phyloP scores from a whole-genome alignment of 2,113 vertebrate species.

The Lucifuga dentata region DNA sequence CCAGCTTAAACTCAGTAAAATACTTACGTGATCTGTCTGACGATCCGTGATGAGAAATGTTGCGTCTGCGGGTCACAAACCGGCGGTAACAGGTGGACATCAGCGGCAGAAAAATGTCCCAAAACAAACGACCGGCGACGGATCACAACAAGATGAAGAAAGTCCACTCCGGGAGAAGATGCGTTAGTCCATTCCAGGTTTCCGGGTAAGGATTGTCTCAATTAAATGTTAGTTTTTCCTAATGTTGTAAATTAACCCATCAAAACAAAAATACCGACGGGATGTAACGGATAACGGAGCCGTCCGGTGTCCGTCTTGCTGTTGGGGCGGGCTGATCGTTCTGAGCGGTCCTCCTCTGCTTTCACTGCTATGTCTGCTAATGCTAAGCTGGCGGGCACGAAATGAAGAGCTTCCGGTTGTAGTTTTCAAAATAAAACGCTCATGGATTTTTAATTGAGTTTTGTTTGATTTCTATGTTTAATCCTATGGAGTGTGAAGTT shows the following conservation, averaged over 20 bases:
- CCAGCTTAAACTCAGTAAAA: too few species aligned
- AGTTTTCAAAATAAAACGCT: conserved; percentile 35
- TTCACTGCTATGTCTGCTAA: conserved; percentile 28
- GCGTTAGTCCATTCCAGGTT: conserved; percentile 46
- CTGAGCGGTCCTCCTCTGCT: conserved; percentile 13
- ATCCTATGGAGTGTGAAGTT: too few species aligned
- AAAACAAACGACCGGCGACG: not conserved
- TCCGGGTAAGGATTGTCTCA: not conserved
- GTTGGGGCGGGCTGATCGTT: not conserved
- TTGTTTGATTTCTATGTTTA: too few species aligned
- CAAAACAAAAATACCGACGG: not conserved
- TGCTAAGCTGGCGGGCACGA: too few species aligned
- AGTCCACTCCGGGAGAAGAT: conserved; percentile 11
- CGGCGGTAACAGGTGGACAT: conserved; percentile 57
- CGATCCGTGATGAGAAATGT: conserved; percentile 57
- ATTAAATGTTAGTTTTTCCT: not conserved
- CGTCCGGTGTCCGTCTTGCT: not conserved
- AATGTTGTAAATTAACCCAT: conserved; percentile 14
- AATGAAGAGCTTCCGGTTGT: accelerated
- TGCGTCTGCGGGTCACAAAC: conserved; percentile 41
- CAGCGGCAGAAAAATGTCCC: conserved; percentile 21
- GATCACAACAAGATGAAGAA: conserved; percentile 5
- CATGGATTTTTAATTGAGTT: conserved; percentile 34
- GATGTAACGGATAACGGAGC: not conserved
- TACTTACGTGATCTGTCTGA: conserved; percentile 50